Base-by-base conservation (phyloP, 2,797 vertebrate genomes). In the Sylvilagus floridanus region DNA sequence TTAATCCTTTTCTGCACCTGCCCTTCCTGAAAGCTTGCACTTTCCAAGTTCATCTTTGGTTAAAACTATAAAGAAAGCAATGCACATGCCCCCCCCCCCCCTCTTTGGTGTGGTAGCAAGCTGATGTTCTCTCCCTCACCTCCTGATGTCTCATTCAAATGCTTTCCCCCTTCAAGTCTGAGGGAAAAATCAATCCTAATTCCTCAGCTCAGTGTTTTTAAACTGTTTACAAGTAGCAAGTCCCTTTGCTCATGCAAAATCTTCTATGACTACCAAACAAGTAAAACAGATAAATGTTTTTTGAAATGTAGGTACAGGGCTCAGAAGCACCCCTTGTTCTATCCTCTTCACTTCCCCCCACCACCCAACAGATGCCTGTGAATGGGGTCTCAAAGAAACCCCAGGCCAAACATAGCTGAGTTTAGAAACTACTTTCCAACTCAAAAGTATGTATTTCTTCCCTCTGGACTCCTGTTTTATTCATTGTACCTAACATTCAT, bases 391-490 rank as follows among this genome's bases (percentile, higher is more conserved):
- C 66, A 7, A 52, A 63, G 69, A 68, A 42, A 22, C 22, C 35
- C 12, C 37, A 54, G 24, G 11, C 7, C 4, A 35, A 28, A 17
- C 24, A 37, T 26, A 82, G 22, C 28, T 85, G 11, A 42, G 5
- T 66, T 76, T 65, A 21, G 72, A 87, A 75, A 79, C 65, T 47
- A 54, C 52, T 30, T 1, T 28, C 19, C 21, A 37, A 66, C 24
- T 50, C 71, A 87, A 84, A 94, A 88, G n/a, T 26, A 83, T 22
- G 62, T 66, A 22, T 71, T 57, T 84, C 35, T 52, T 93, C 57
- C 37, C 22, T 84, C 72, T 93, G 5, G 26, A 54, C 68, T 86
- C 63, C 68, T 65, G 30, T 81, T 76, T 84, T 42, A 76, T 32
- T 85, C 26, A 69, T 35, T 57, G 28, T 83, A 77, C 85, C 81